phyloP scores from a whole-genome alignment of 2,113 vertebrate genomes.

The Conger conger region DNA sequence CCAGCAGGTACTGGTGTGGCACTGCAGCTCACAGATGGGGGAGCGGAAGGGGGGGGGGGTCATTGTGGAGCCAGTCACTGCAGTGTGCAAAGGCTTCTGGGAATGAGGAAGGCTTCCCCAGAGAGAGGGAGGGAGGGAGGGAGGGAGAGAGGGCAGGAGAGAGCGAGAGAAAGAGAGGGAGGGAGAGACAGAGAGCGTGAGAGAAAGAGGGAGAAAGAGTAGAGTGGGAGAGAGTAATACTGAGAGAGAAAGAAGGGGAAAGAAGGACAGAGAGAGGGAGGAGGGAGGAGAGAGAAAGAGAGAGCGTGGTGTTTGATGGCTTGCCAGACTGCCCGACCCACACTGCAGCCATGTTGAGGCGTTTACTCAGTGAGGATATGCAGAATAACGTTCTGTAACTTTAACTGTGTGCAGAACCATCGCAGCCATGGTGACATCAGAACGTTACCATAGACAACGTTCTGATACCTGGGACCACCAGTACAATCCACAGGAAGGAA shows the following conservation, averaged over 20 bases:
- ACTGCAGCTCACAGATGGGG: neutral
- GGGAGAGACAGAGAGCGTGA: no score
- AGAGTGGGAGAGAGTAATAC: no score
- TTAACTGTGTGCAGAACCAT: neutral
- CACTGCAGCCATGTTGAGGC: neutral
- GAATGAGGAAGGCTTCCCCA: constrained; percentile 32
- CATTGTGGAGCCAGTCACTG: neutral
- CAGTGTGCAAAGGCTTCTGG: constrained; percentile 26
- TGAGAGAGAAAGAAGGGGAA: neutral
- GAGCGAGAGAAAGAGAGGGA: constrained; percentile 13
- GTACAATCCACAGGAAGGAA: neutral
- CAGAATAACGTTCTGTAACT: neutral
- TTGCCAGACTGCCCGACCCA: neutral
- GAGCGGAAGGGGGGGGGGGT: neutral
- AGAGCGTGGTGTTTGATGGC: neutral
- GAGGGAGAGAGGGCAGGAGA: constrained; percentile 27
- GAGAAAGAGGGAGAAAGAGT: no score
- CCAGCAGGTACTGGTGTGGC: neutral
- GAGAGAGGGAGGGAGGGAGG: constrained; percentile 14
- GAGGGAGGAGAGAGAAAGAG: neutral
- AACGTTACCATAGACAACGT: neutral
- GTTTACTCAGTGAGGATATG: neutral
- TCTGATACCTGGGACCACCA: neutral
- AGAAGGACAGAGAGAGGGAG: neutral
- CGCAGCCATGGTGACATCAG: neutral